phyloP scores from a whole-genome alignment of 2,888 invertebrate species.

The Acronicta psi region DNA sequence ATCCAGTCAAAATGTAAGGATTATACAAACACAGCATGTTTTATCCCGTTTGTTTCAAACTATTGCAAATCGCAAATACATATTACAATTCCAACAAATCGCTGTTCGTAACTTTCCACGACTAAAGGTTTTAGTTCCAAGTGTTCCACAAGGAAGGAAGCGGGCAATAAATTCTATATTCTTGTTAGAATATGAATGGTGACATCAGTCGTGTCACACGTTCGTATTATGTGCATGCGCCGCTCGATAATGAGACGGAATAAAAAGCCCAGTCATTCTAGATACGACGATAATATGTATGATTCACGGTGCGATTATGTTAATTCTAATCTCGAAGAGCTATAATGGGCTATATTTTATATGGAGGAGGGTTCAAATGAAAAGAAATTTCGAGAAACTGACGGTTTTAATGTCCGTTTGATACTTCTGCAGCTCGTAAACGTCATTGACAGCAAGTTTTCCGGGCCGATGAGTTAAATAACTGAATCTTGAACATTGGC shows the following conservation, averaged over 20 bases:
- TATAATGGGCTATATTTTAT: slow-evolving; percentile 29
- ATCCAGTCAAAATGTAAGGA: no score
- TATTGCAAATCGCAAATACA: slow-evolving; percentile 34
- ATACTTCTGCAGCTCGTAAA: slow-evolving; percentile 5
- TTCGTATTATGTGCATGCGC: slow-evolving; percentile 42
- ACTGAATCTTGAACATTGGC: slow-evolving; percentile 25
- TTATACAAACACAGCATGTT: no score
- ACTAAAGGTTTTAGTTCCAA: slow-evolving; percentile 31
- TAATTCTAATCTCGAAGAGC: slow-evolving; percentile 34
- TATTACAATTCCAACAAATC: slow-evolving; percentile 37
- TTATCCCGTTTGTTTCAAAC: slow-evolving; percentile 10
- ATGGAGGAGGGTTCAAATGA: slow-evolving; percentile 21
- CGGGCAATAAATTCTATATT: slow-evolving; percentile 47
- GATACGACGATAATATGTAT: slow-evolving; percentile 22
- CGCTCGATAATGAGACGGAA: slow-evolving; percentile 39
- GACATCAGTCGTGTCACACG: slow-evolving; percentile 47
- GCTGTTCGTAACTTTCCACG: slow-evolving; percentile 28
- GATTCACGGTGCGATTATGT: slow-evolving; percentile 48
- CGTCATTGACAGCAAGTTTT: slow-evolving; percentile 28
- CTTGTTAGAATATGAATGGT: slow-evolving; percentile 46
- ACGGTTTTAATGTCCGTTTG: slow-evolving; percentile 14
- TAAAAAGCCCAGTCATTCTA: slow-evolving; percentile 41
- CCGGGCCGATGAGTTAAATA: slow-evolving; percentile 42
- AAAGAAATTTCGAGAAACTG: slow-evolving; percentile 31
- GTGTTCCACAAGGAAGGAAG: slow-evolving; percentile 43